These are phyloP conservation scores for Myopa tessellatipennis DNA, from an alignment of 2,888 invertebrate species.

Conservation along the genomic window DNA sequence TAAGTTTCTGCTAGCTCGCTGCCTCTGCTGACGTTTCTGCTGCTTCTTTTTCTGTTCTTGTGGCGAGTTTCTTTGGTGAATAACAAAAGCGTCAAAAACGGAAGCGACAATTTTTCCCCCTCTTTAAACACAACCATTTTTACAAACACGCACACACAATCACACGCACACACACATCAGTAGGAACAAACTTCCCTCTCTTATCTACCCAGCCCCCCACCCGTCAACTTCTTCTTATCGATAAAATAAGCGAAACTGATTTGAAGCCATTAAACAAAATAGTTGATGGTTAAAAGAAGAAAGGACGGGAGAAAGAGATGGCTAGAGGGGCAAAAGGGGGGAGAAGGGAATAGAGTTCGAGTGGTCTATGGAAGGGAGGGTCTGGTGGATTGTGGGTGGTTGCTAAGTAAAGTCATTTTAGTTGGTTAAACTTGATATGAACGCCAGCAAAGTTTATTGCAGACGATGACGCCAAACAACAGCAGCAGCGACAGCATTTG, in stretches of 20 bases:
- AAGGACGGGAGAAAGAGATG: not conserved
- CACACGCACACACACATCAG: too few species aligned
- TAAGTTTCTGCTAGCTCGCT: not conserved
- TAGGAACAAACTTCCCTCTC: not conserved
- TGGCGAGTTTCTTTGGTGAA: not conserved
- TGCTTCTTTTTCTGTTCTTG: not conserved
- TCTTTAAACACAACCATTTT: not conserved
- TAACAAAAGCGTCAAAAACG: not conserved
- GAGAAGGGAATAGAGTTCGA: not conserved
- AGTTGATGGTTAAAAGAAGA: not conserved
- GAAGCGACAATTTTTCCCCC: not conserved
- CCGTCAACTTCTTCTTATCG: not conserved
- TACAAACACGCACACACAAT: not conserved
- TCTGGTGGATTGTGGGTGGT: not conserved
- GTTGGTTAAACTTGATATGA: not conserved
- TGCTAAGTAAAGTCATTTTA: not conserved
- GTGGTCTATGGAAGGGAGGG: not conserved
- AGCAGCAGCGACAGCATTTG: too few species aligned
- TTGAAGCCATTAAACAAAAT: slow-evolving; percentile 30
- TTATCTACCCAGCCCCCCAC: not conserved
- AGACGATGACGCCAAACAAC: too few species aligned
- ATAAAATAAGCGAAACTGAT: slow-evolving; percentile 32
- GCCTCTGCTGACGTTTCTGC: too few species aligned
- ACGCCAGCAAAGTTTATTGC: not conserved
- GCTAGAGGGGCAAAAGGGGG: not conserved